phyloP scores from a whole-genome alignment of 2,888 invertebrate species.

The Metopia argyrocephala region DNA sequence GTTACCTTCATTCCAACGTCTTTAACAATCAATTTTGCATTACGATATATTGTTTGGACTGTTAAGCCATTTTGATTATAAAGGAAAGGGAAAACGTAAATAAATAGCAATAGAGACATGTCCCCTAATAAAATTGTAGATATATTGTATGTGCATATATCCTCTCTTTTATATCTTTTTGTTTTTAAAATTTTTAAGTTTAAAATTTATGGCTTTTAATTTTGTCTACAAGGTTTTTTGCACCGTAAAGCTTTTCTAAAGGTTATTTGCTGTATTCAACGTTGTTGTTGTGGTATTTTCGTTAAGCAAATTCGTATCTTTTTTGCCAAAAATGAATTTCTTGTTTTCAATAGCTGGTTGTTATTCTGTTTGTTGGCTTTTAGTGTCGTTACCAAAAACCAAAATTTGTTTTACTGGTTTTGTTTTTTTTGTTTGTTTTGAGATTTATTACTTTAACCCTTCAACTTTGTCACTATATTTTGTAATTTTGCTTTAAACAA shows the following conservation, averaged over 20 bases:
- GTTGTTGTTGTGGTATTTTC: conserved; percentile 30
- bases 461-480: conserved; percentile 53
- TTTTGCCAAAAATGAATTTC: conserved; percentile 21
- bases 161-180: not conserved
- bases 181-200: not conserved
- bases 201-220: conserved; percentile 61
- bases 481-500: conserved; percentile 10
- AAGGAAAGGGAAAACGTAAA: not conserved
- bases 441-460: conserved; percentile 60
- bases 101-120: conserved; percentile 1
- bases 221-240: conserved; percentile 52
- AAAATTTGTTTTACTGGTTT: conserved; percentile 42
- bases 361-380: not conserved
- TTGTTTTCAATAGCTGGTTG: not conserved
- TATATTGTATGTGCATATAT: no score
- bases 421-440: conserved; percentile 13
- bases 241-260: not conserved
- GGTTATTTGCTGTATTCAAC: conserved; percentile 17
- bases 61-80: not conserved
- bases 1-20: not conserved
- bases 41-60: not conserved
- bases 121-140: not conserved
- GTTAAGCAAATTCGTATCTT: conserved; percentile 20
- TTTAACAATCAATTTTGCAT: conserved; percentile 8
- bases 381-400: conserved; percentile 27